Conservation (phyloP, 2,113 vertebrate species). For the Platycercus adscitus region DNA sequence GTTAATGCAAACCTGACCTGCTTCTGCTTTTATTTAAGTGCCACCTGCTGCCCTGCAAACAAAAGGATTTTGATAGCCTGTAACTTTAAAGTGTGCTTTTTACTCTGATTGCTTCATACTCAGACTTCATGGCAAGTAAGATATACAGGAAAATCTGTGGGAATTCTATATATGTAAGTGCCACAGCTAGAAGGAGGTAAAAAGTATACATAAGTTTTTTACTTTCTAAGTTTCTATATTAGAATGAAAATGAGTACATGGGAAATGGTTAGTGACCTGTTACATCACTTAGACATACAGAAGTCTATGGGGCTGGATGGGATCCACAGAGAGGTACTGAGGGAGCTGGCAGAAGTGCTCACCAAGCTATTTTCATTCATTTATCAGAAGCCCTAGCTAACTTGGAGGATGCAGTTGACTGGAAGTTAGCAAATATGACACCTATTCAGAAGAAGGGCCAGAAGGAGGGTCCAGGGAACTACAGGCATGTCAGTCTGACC, state of each 20-base stretch:
- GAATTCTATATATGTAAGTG: neutral
- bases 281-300: neutral
- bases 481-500: neutral
- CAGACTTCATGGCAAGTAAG: neutral
- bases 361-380: neutral
- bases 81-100: neutral
- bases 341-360: neutral
- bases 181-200: neutral
- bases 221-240: neutral
- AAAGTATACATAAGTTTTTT: neutral
- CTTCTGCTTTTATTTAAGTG: constrained; percentile 2
- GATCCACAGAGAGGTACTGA: neutral
- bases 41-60: neutral
- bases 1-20: neutral
- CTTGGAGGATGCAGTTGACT: neutral
- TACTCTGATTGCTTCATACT: neutral
- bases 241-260: neutral
- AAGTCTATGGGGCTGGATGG: neutral
- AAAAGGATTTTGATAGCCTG: neutral
- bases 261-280: neutral
- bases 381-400: neutral
- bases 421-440: neutral
- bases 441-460: neutral
- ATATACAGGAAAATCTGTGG: neutral
- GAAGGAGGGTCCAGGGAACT: neutral